Conservation (phyloP, 2,113 vertebrate species). For the Tenebrosternarchus preto region DNA sequence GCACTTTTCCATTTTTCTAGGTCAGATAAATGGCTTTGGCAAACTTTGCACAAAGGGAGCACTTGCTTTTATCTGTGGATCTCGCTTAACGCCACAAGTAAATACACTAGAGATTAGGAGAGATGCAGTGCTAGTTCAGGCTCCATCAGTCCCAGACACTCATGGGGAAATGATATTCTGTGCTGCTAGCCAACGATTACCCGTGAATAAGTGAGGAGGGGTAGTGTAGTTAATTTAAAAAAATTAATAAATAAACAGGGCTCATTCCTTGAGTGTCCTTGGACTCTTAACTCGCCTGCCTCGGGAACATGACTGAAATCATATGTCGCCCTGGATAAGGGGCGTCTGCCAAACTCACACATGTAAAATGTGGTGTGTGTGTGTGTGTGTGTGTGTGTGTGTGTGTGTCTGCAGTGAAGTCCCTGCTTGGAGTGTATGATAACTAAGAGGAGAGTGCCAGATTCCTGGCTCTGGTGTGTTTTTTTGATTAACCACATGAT, state of each 20-base stretch:
- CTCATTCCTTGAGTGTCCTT: no score
- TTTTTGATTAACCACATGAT: slow-evolving; percentile 71
- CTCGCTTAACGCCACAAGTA: slow-evolving; percentile 14
- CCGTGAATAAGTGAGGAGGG: not conserved
- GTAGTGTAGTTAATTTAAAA: no score
- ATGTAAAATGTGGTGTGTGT: not conserved
- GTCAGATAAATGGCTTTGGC: not conserved
- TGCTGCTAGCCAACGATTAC: not conserved
- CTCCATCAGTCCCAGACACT: not conserved
- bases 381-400: no score
- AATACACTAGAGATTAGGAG: slow-evolving; percentile 31
- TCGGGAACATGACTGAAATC: no score
- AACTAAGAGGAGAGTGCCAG: slow-evolving; percentile 60
- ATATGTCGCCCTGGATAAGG: no score
- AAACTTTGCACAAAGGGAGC: slow-evolving; percentile 23
- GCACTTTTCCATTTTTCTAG: not conserved
- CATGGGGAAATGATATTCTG: slow-evolving; percentile 32
- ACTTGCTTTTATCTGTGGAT: slow-evolving; percentile 20
- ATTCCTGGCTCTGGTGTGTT: slow-evolving; percentile 67
- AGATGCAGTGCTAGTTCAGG: not conserved
- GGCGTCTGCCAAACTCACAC: not conserved
- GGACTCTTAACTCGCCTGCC: no score
- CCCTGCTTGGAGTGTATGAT: not conserved
- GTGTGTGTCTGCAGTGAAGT: not conserved
- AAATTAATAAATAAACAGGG: no score